phyloP scores from a whole-genome alignment of 2,113 vertebrate species.

The Neogale vison region DNA sequence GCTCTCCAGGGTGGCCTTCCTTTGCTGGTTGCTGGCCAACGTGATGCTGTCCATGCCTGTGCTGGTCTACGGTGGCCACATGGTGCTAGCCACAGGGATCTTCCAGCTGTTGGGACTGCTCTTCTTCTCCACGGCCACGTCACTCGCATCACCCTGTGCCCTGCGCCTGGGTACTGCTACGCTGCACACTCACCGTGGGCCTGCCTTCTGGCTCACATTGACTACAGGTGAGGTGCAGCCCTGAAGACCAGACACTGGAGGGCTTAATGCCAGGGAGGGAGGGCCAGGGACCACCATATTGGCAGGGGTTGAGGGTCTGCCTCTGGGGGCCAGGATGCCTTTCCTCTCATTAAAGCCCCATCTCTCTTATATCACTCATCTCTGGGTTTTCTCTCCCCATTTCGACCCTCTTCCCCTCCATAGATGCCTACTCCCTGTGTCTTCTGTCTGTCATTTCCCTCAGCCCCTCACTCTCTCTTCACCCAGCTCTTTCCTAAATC shows the following conservation, averaged over 20 bases:
- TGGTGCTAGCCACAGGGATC: slow-evolving; percentile 90
- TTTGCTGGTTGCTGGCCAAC: slow-evolving; percentile 94
- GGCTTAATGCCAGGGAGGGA: not conserved
- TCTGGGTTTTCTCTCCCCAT: not conserved
- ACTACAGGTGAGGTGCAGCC: slow-evolving; percentile 86
- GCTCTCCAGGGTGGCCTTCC: slow-evolving; percentile 93
- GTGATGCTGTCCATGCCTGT: slow-evolving; percentile 94
- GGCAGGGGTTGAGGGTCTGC: not conserved
- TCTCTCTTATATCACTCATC: not conserved
- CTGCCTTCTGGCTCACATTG: slow-evolving; percentile 94
- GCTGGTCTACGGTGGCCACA: slow-evolving; percentile 92
- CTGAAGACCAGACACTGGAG: not conserved
- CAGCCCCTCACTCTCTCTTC: not conserved
- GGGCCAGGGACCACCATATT: not conserved
- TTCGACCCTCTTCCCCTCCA: not conserved
- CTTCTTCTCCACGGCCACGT: slow-evolving; percentile 90
- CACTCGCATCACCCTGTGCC: slow-evolving; percentile 81
- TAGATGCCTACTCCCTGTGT: not conserved
- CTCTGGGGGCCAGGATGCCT: not conserved
- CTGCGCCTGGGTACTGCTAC: slow-evolving; percentile 87
- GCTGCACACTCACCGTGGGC: slow-evolving; percentile 84
- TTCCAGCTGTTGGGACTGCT: slow-evolving; percentile 92
- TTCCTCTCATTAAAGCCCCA: not conserved
- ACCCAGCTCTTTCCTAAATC: not conserved
- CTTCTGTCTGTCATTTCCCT: not conserved